phyloP scores from a whole-genome alignment of 2,888 invertebrate genomes.

The Lathronympha strigana region DNA sequence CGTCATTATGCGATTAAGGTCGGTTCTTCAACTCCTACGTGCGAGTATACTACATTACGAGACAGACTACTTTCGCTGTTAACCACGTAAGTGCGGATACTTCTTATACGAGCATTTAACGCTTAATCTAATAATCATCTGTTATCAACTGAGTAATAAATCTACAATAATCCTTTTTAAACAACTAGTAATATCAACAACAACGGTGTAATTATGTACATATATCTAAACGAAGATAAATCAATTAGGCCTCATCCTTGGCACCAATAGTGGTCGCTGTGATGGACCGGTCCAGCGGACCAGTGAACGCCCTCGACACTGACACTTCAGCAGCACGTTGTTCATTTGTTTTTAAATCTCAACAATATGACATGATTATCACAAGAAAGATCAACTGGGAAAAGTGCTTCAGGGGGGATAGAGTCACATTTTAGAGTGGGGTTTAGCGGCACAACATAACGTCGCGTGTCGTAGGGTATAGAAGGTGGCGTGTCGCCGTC shows the following conservation, averaged over 20 bases:
- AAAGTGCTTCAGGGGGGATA: constrained; percentile 41
- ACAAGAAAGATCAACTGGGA: constrained; percentile 49
- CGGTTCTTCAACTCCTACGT: constrained; percentile 48
- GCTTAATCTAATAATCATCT: constrained; percentile 35
- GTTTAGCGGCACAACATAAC: constrained; percentile 57
- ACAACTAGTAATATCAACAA: constrained; percentile 45
- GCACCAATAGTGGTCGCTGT: constrained; percentile 62
- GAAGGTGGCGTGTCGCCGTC: constrained; percentile 68
- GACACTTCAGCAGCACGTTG: constrained; percentile 48
- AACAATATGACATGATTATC: constrained; percentile 43
- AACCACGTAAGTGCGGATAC: constrained; percentile 49
- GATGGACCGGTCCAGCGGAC: constrained; percentile 71
- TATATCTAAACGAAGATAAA: constrained; percentile 48
- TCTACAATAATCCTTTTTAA: constrained; percentile 55
- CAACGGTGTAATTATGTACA: constrained; percentile 47
- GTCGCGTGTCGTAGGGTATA: constrained; percentile 64
- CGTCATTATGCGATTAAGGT: constrained; percentile 50
- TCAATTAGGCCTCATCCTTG: constrained; percentile 58
- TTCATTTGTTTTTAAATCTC: constrained; percentile 31
- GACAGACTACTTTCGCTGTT: constrained; percentile 50
- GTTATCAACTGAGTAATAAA: constrained; percentile 63
- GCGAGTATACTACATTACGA: constrained; percentile 46
- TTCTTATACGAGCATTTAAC: constrained; percentile 5
- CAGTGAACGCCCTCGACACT: constrained; percentile 78
- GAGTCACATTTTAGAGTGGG: constrained; percentile 64